phyloP scores from a whole-genome alignment of 2,888 invertebrate species.

The Pheosia tremula region DNA sequence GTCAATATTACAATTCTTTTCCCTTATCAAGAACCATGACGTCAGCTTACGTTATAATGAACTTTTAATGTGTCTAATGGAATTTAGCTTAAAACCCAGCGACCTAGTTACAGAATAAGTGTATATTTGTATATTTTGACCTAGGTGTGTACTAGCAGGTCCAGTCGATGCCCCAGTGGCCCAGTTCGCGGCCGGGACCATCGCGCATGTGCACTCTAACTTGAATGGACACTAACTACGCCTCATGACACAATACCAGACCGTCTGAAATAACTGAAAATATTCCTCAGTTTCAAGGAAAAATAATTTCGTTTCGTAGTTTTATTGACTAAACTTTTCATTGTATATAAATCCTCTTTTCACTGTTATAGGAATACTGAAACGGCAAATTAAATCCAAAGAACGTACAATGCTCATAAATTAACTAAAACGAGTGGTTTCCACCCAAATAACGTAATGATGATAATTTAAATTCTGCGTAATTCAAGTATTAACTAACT shows the following conservation, averaged over 20 bases:
- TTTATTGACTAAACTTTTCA: not conserved
- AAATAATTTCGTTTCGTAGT: slow-evolving; percentile 9
- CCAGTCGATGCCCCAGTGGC: slow-evolving; percentile 77
- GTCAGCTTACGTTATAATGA: slow-evolving; percentile 10
- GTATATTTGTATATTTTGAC: slow-evolving; percentile 54
- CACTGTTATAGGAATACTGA: not conserved
- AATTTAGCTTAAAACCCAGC: slow-evolving; percentile 37
- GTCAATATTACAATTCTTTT: not conserved
- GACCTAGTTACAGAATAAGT: slow-evolving; percentile 60
- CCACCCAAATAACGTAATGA: not conserved
- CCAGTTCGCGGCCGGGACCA: slow-evolving; percentile 51
- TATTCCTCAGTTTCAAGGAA: slow-evolving; percentile 31
- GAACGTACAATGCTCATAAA: not conserved
- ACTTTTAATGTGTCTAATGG: slow-evolving; percentile 18
- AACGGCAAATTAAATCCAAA: not conserved
- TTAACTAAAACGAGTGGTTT: not conserved
- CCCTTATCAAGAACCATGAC: slow-evolving; percentile 3
- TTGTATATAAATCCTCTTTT: not conserved
- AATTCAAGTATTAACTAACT: too few relatives aligned
- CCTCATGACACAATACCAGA: slow-evolving; percentile 31
- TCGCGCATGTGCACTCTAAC: slow-evolving; percentile 64
- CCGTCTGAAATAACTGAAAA: slow-evolving; percentile 15
- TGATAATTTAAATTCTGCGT: not conserved
- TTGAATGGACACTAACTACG: slow-evolving; percentile 50
- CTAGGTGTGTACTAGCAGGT: slow-evolving; percentile 51